These are phyloP conservation scores for Araneus ventricosus DNA, from an alignment of 1,140 invertebrate genomes.

Conservation along the genomic window DNA sequence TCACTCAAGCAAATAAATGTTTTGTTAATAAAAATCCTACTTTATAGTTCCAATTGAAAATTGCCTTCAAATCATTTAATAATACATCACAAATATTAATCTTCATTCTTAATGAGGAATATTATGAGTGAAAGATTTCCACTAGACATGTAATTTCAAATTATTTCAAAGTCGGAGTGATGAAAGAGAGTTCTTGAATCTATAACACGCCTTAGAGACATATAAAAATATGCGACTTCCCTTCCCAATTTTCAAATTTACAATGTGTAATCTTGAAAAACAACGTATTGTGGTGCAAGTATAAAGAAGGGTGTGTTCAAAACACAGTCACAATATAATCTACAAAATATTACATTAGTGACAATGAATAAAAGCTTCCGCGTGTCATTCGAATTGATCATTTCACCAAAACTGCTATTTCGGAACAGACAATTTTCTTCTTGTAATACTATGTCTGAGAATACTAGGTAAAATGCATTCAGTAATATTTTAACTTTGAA, in stretches of 20 bases:
- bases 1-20: neutral
- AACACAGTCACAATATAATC: conserved; percentile 48
- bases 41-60: neutral
- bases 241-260: conserved; percentile 55
- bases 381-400: neutral
- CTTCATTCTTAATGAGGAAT: conserved; percentile 1
- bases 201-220: conserved; percentile 66
- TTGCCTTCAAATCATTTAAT: neutral
- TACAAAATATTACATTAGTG: conserved; percentile 53
- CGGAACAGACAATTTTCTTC: neutral
- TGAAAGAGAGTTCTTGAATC: conserved; percentile 38
- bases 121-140: conserved; percentile 62
- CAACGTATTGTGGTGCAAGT: conserved; percentile 57
- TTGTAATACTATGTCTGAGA: neutral
- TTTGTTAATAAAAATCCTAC: neutral
- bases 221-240: conserved; percentile 70
- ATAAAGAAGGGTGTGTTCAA: conserved; percentile 70
- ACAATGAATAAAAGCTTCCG: conserved; percentile 32
- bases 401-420: neutral
- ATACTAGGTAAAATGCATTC: conserved; percentile 33
- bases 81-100: too few species aligned
- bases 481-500: neutral
- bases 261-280: conserved; percentile 48
- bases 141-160: conserved; percentile 47
- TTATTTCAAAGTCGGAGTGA: conserved; percentile 55